Percentiles rank a stretch among this genome's conserved stretches.
Evolutionary conservation across 2,888 invertebrate genomes (phyloP).

Genomic region (Copidosoma aretas): DNA sequence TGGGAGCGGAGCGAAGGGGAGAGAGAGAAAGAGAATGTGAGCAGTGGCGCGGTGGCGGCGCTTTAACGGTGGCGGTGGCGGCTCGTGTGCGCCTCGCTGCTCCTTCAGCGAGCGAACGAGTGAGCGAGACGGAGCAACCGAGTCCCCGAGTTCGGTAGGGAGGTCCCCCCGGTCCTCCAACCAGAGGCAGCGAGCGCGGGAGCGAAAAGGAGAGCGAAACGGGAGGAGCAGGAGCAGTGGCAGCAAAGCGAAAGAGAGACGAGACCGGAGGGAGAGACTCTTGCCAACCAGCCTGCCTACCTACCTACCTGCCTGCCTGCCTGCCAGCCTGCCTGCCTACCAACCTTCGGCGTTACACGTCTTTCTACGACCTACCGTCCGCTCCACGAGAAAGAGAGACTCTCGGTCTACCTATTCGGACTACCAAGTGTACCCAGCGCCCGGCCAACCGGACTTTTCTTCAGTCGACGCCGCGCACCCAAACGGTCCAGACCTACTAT

Average conservation of each 20-base stretch:
- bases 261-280: too few relatives aligned
- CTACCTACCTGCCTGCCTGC: conserved; percentile 42
- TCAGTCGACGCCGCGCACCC: conserved; percentile 63
- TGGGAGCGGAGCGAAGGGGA: background rate
- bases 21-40: background rate
- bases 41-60: conserved; percentile 3
- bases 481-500: conserved; percentile 61
- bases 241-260: conserved; percentile 24
- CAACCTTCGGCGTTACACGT: conserved; percentile 54
- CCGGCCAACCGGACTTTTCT: conserved; percentile 50
- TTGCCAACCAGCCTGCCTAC: too few relatives aligned
- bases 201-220: conserved; percentile 35
- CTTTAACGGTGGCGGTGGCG: conserved; percentile 27
- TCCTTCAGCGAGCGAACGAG: conserved; percentile 22
- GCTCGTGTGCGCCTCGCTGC: conserved; percentile 36
- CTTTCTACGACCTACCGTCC: conserved; percentile 59
- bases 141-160: conserved; percentile 57
- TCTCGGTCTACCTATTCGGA: conserved; percentile 60
- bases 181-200: conserved; percentile 57
- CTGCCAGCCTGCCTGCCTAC: too few relatives aligned
- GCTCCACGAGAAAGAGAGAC: background rate
- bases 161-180: conserved; percentile 60
- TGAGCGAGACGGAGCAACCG: conserved; percentile 36
- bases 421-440: conserved; percentile 54
- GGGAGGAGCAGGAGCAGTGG: conserved; percentile 25